Conservation (phyloP, 2,113 vertebrate genomes). For the Clupea harengus region DNA sequence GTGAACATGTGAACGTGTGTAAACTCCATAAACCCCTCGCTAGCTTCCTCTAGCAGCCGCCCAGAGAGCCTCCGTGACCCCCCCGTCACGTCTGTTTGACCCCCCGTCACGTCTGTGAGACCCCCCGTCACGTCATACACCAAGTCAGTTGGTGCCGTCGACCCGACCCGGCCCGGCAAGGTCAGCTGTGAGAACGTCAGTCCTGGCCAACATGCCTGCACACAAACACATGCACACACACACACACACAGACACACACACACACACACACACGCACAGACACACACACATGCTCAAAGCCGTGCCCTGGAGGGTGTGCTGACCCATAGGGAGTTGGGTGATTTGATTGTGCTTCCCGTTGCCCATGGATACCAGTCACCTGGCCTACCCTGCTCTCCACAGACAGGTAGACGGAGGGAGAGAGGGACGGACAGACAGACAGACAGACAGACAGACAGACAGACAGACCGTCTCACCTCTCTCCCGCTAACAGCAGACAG, state of each 20-base stretch:
- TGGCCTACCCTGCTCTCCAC: conserved; percentile 3
- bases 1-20: background rate
- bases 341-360: conserved; percentile 40
- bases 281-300: background rate
- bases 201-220: background rate
- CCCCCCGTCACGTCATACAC: background rate
- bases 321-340: conserved; percentile 19
- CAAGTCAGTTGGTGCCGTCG: background rate
- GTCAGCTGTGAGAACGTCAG: background rate
- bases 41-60: background rate
- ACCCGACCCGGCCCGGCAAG: background rate
- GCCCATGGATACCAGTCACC: conserved; percentile 35
- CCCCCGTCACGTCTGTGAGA: background rate
- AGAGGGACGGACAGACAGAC: background rate
- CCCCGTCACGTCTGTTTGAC: background rate
- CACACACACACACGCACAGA: background rate
- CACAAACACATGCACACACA: conserved; percentile 6
- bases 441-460: background rate
- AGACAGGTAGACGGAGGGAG: background rate
- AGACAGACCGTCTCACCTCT: background rate
- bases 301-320: background rate
- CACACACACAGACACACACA: background rate
- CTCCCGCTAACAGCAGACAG: background rate
- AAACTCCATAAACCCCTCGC: background rate
- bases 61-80: too few species aligned